Percentiles rank a stretch among this genome's conserved stretches.
phyloP scores from a whole-genome alignment of 1,140 invertebrate species.

The Cherax quadricarinatus region DNA sequence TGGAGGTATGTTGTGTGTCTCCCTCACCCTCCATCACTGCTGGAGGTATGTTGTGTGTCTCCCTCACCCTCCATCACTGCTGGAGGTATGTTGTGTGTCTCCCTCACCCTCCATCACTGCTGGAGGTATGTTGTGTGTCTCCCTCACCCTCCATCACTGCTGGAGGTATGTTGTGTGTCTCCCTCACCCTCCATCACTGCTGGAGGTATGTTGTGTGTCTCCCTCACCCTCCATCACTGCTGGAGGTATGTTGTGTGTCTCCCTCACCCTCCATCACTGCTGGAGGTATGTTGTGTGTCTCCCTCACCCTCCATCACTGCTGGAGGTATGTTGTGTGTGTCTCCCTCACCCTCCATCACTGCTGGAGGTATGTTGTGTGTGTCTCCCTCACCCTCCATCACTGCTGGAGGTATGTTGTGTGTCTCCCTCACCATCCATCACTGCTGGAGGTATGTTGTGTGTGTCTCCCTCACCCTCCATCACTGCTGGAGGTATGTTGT shows the following conservation, averaged over 20 bases:
- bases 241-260: slow-evolving; percentile 10
- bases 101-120: slow-evolving; percentile 12
- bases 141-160: slow-evolving; percentile 12
- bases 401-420: slow-evolving; percentile 3
- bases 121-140: slow-evolving; percentile 10
- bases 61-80: slow-evolving; percentile 12
- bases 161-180: slow-evolving; percentile 10
- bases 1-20: slow-evolving; percentile 10
- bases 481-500: not conserved
- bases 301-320: slow-evolving; percentile 12
- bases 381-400: no score
- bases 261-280: slow-evolving; percentile 12
- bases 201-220: slow-evolving; percentile 10
- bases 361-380: slow-evolving; percentile 9
- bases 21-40: slow-evolving; percentile 12
- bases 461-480: no score
- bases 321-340: slow-evolving; percentile 10
- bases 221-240: slow-evolving; percentile 12
- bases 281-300: slow-evolving; percentile 10
- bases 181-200: slow-evolving; percentile 12
- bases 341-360: no score
- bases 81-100: slow-evolving; percentile 10
- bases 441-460: slow-evolving; percentile 3
- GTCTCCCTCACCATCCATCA: no score
- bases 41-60: slow-evolving; percentile 10